Base-by-base conservation (phyloP, 2,888 invertebrate genomes). In the Polydrusus tereticollis region DNA sequence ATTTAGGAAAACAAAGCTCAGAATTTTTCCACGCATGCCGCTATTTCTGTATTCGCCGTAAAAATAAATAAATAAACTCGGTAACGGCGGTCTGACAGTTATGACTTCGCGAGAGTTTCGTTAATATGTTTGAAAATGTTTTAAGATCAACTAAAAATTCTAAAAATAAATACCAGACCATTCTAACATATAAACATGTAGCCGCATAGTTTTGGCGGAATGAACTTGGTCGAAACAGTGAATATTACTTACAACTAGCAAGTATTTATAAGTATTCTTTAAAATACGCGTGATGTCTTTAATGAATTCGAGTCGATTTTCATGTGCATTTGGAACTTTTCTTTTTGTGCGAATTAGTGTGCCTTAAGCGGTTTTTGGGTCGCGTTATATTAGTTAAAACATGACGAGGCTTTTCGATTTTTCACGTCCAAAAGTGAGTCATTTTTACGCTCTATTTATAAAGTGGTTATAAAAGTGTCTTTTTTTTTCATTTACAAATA, bases 81-180 rank as follows among this genome's bases (percentile, higher is more conserved):
- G 26, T 50, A 26, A 47, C 59, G 43, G 43, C 23, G 33, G 41
- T 41, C 58, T 70, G 70, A 64, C 64, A 70, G 64, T 70, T 58
- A 70, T 57, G 63, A 55, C 36, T 65, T 58, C 36, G 57, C 43
- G 55, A 43, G 70, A 66, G 59, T 52, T 59, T 47, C 58, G 43
- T 47, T 68, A 50, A 70, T 66, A 74, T 70, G 68, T 74, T 74
- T 68, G 47, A 68, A 57, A 70, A 71, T 63, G 70, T 71, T 68
- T 78, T 77, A 74, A 75, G 76, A 77, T 76, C 75, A 77, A 75
- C 77, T 74, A 76, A 82, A 80, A 72, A 62, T 80, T 82, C 83
- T 83, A 83, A 83, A 83, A 83, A 83, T 83, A 83, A 83, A 83
- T 81, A 80, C 81, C 78, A 80, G 80, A 80, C 80, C 80, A 82